These are phyloP conservation scores for Agonopterix alstromeriana DNA, from an alignment of 2,888 invertebrate species.

Conservation along the genomic window DNA sequence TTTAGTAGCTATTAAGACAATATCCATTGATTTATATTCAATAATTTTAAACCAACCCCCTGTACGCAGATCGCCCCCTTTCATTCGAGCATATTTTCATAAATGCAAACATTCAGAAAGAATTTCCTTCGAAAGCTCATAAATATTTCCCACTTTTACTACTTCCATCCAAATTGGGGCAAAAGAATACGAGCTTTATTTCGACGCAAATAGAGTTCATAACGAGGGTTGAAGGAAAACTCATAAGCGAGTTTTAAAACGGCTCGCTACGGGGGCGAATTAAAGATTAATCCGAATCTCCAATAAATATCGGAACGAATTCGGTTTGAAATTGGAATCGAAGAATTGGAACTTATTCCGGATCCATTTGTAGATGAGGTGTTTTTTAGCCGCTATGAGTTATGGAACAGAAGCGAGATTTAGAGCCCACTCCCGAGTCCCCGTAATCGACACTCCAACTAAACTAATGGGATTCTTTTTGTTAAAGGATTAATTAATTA, in stretches of 20 bases:
- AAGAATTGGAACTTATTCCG: slow-evolving; percentile 70
- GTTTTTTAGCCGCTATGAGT: slow-evolving; percentile 54
- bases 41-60: slow-evolving; percentile 3
- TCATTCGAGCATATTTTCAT: slow-evolving; percentile 74
- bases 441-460: slow-evolving; percentile 9
- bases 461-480: slow-evolving; percentile 12
- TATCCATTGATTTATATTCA: neutral
- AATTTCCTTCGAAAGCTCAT: slow-evolving; percentile 75
- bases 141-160: slow-evolving; percentile 74
- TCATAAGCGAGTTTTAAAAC: slow-evolving; percentile 69
- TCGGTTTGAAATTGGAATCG: slow-evolving; percentile 67
- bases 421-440: slow-evolving; percentile 20
- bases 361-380: slow-evolving; percentile 70
- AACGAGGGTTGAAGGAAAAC: slow-evolving; percentile 20
- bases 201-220: slow-evolving; percentile 18
- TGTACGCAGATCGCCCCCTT: slow-evolving; percentile 36
- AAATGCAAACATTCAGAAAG: slow-evolving; percentile 75
- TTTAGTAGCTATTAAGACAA: too few species aligned
- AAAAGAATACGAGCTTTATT: slow-evolving; percentile 27
- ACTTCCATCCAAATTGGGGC: slow-evolving; percentile 29
- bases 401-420: slow-evolving; percentile 27
- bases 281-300: slow-evolving; percentile 71
- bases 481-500: slow-evolving; percentile 15
- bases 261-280: slow-evolving; percentile 49
- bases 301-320: slow-evolving; percentile 72